Conservation (phyloP, 2,113 vertebrate species). For the Paradisaea rubra region DNA sequence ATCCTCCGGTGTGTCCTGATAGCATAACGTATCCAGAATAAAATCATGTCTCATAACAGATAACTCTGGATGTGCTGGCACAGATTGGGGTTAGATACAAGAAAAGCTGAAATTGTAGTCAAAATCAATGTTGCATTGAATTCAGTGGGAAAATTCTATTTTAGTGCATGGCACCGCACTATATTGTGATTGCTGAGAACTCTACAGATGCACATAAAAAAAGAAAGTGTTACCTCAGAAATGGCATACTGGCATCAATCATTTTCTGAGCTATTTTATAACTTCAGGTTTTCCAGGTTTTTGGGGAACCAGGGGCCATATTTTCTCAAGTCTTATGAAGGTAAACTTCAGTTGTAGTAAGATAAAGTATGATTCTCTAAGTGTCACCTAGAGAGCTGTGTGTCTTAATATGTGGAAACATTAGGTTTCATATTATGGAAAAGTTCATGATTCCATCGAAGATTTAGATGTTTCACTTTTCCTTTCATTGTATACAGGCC, state of each 20-base stretch:
- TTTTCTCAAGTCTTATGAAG: not conserved
- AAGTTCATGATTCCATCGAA: not conserved
- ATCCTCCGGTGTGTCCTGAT: not conserved
- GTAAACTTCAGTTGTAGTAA: not conserved
- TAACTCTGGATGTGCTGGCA: not conserved
- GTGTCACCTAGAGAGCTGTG: not conserved
- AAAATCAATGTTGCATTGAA: not conserved
- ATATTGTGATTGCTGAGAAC: not conserved
- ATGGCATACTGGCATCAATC: not conserved
- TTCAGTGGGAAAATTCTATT: not conserved
- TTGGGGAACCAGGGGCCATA: not conserved
- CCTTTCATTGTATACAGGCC: not conserved
- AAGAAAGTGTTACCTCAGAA: not conserved
- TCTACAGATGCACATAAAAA: not conserved
- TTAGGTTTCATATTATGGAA: not conserved
- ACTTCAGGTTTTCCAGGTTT: not conserved
- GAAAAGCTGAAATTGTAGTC: not conserved
- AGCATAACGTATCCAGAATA: not conserved
- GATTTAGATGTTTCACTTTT: not conserved
- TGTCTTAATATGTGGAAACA: not conserved
- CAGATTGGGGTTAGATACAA: not conserved
- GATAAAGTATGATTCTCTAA: not conserved
- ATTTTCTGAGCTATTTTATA: not conserved
- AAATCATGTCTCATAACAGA: not conserved
- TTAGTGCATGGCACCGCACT: not conserved